phyloP scores from a whole-genome alignment of 2,113 vertebrate species.

The Emberiza fucata region DNA sequence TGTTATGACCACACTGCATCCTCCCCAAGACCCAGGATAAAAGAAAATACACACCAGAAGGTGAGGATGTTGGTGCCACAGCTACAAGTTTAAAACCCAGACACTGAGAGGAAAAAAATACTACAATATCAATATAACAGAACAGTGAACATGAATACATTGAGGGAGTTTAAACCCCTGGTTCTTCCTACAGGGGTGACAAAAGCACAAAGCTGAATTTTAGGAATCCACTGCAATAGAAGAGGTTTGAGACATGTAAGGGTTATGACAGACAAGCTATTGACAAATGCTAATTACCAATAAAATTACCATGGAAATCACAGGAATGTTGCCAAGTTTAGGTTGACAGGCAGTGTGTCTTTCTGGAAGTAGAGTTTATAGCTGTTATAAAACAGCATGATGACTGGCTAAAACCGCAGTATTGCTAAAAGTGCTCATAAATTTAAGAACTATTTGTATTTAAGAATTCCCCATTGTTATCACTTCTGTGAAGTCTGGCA shows the following conservation, averaged over 20 bases:
- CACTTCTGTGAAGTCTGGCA: not conserved
- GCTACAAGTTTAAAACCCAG: not conserved
- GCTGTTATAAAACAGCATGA: not conserved
- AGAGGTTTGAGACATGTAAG: not conserved
- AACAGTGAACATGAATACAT: not conserved
- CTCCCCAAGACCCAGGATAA: not conserved
- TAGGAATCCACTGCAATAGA: not conserved
- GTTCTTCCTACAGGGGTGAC: not conserved
- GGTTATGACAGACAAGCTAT: not conserved
- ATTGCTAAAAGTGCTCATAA: not conserved
- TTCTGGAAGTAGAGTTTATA: not conserved
- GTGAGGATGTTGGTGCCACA: not conserved
- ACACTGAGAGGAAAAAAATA: fast-evolving
- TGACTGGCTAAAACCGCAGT: not conserved
- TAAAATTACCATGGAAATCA: not conserved
- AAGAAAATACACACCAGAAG: not conserved
- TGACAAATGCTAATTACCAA: not conserved
- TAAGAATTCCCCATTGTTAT: not conserved
- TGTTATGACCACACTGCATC: not conserved
- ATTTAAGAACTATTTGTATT: not conserved
- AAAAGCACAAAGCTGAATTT: not conserved
- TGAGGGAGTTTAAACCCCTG: not conserved
- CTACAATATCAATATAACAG: not conserved
- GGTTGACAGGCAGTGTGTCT: not conserved
- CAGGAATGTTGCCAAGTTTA: not conserved